Evolutionary conservation across 1,140 invertebrate genomes (phyloP), one percentile per base, ranked within the genome.

Genomic region (Portunus trituberculatus): DNA sequence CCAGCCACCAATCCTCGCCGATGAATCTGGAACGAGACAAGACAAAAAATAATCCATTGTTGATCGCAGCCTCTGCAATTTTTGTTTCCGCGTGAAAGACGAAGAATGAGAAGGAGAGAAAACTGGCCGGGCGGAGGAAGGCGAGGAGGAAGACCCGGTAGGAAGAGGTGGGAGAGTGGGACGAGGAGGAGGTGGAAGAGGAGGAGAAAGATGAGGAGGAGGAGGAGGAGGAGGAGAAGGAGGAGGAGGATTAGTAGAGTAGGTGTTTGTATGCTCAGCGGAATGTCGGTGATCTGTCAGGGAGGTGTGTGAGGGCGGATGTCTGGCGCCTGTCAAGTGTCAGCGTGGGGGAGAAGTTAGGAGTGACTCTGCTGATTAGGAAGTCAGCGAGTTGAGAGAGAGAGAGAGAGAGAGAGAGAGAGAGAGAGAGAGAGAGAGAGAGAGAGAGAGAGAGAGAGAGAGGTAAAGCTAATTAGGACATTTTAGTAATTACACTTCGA

Each of bases 1-100:
- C 84, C 16, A 7, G 39, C 31, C 84, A 87, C 31, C 84, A 32
- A 16, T 87, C 84, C 84, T 46, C 29, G n/a, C 84, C 31, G 84
- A 16, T 29, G 90, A 67, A 91, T 67, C 28, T 91, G 48, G 25
- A 91, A 59, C 89, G 16, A 91, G 89, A 91, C 14, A 52, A 48
- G 45, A 45, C 29, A 48, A 91, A 48, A 52, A 46, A 87, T 46
- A 32, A 32, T 28, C 16, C 39, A 46, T 39, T 32, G 25, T 32
- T 46, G 31, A 46, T 46, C 39, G 84, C 84, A 4, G 84, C 84
- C 29, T 16, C 28, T 32, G 29, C 84, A 39, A 46, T 46, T 32
- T 10, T 46, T 87, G 84, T 46, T 87, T 32, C 84, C 39, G 31
- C 84, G 4, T 32, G 46, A 45, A 4, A 46, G 4, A 91, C 28